Percentiles rank a stretch among this genome's conserved stretches.
These are phyloP conservation scores for Microdon myrmicae DNA, from an alignment of 2,888 invertebrate genomes.

Conservation along the genomic window DNA sequence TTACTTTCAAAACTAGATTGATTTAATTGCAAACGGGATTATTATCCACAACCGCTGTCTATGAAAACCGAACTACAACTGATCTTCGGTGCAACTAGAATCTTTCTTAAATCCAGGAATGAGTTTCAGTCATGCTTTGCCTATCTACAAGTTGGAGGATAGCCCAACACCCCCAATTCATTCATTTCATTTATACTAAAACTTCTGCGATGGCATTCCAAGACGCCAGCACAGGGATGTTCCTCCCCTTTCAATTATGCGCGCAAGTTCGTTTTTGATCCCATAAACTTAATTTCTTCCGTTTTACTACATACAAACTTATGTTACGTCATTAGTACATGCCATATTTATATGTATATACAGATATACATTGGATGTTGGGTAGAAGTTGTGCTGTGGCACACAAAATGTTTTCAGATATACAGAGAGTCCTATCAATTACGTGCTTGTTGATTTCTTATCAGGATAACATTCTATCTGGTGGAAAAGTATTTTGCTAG, in stretches of 20 bases:
- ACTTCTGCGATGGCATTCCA: slow-evolving; percentile 36
- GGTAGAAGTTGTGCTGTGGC: slow-evolving; percentile 4
- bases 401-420: slow-evolving; percentile 21
- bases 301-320: slow-evolving; percentile 18
- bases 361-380: not conserved
- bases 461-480: slow-evolving; percentile 31
- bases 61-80: slow-evolving; percentile 61
- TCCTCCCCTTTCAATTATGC: slow-evolving; percentile 46
- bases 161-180: slow-evolving; percentile 45
- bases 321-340: slow-evolving; percentile 8
- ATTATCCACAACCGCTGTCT: slow-evolving; percentile 57
- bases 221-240: slow-evolving; percentile 40
- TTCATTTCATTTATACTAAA: slow-evolving; percentile 9
- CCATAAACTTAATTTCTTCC: slow-evolving; percentile 40
- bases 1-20: slow-evolving; percentile 20
- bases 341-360: not conserved
- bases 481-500: slow-evolving; percentile 16
- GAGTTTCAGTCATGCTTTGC: slow-evolving; percentile 23
- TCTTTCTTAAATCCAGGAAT: slow-evolving; percentile 62
- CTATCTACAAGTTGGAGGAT: slow-evolving; percentile 10
- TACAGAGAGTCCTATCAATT: slow-evolving; percentile 31
- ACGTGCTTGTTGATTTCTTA: slow-evolving; percentile 29
- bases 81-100: slow-evolving; percentile 57
- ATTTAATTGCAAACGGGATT: not conserved
- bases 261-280: slow-evolving; percentile 47